Conservation (phyloP, 2,888 invertebrate species). For the Dromius quadrimaculatus region DNA sequence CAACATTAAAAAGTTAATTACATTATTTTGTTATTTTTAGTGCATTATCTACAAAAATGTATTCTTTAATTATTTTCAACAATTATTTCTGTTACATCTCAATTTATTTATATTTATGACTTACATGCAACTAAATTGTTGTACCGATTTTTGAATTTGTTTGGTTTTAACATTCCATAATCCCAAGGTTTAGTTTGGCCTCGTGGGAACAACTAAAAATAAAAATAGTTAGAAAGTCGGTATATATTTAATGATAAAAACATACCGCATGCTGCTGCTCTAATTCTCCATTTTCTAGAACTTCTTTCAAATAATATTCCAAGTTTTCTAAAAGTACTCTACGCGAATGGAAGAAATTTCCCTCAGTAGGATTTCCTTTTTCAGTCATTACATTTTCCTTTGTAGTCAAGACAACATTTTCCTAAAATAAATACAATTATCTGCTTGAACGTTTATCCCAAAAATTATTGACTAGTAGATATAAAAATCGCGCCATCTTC, state of each 20-base stretch:
- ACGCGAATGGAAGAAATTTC: constrained; percentile 44
- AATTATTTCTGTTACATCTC: too few species aligned
- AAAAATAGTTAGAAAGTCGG: constrained; percentile 47
- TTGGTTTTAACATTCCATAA: constrained; percentile 63
- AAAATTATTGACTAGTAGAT: too few species aligned
- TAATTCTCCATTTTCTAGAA: constrained; percentile 61
- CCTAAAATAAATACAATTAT: too few species aligned
- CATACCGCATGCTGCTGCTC: constrained; percentile 62
- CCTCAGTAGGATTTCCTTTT: constrained; percentile 25
- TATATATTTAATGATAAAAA: constrained; percentile 16
- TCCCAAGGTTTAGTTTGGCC: constrained; percentile 64
- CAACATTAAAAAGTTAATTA: too few species aligned
- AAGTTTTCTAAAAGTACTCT: constrained; percentile 60
- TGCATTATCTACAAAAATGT: too few species aligned
- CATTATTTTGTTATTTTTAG: too few species aligned
- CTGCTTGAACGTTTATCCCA: too few species aligned
- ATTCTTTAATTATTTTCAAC: too few species aligned
- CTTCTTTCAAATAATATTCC: constrained; percentile 63
- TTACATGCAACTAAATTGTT: constrained; percentile 67
- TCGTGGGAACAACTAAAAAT: constrained; percentile 64
- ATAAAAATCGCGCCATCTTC: too few species aligned
- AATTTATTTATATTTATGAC: constrained; percentile 55
- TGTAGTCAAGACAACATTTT: too few species aligned
- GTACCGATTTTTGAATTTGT: constrained; percentile 67
- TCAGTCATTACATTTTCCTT: too few species aligned